Evolutionary conservation across 2,888 invertebrate genomes (phyloP), one percentile per base, ranked within the genome.

Genomic region (Elegia similella): DNA sequence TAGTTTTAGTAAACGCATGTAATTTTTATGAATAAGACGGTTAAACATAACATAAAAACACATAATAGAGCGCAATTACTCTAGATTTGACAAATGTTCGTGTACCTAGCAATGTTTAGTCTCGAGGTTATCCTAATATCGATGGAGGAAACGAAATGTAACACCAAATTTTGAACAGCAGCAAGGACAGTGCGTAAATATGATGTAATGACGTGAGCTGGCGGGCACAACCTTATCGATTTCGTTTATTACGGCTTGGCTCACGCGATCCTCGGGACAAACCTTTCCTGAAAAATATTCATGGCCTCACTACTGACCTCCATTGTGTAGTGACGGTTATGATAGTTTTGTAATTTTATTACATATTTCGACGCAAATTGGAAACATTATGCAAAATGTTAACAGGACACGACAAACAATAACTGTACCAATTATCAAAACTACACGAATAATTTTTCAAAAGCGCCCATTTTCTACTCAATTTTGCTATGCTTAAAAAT

Each of bases 211-310:
- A 23, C 23, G 87, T 72, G 84, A 86, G 72, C 73, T 64, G 55
- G 34, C 59, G 65, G 72, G 74, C 74, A 78, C 82, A 80, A 84
- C 80, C 80, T 82, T 82, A 88, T 88, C 79, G 89, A 88, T 88
- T 86, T 84, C 78, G 73, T 72, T 76, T 78, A 80, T 79, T 82
- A 79, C 72, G 66, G 70, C 71, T 74, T 76, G 76, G 76, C 82
- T 86, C 88, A 88, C 87, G 88, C 86, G 72, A 87, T 72, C 57
- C 56, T 42, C 50, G 46, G 30, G 57, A 62, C 56, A 66, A 62
- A 63, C 59, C 65, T 65, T 62, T 59, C 59, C 60, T 56, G 44
- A 59, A 62, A 65, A 67, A 59, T 46, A 63, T 43, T 42, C 52
- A 43, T 54, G 29, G 23, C 43, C 29, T 6, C 34, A 50, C n/a